Base-by-base conservation (phyloP, 1,140 invertebrate genomes). In the Drosophila parabipectinata region DNA sequence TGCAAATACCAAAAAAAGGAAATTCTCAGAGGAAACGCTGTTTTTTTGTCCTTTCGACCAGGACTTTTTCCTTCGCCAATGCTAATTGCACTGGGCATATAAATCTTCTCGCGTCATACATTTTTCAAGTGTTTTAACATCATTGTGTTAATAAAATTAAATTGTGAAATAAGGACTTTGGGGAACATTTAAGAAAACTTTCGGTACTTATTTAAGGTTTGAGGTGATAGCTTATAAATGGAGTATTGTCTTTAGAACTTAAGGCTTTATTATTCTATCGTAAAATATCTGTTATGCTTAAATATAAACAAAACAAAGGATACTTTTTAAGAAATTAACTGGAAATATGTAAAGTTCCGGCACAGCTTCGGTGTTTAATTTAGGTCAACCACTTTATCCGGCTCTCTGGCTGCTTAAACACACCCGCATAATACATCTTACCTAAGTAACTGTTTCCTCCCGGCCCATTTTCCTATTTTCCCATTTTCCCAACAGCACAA, bases 141-240 rank as follows among this genome's bases (percentile, higher is more conserved):
- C 52, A 64, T 64, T 64, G 59, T 64, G 54, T 78, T 77, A 60
- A 60, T 72, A 76, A 76, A 77, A 77, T 77, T 77, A 63, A 77
- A 78, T 72, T 52, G 44, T 12, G 3, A 18, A 26, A 15, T 24
- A 54, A 69, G 41, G 24, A 48, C 32, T 41, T 50, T 30, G 12
- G 66, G 63, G 64, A 69, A n/a, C 32, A 69, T 52, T 69, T 69
- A 30, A 37, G 24, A 1, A 18, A 44, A 7, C 14, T 18, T 44
- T 10, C 5, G n/a, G 8, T 15, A 44, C n/a, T 6, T 44, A 1
- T 44, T 12, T 6, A 6, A 28, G 26, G 26, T 28, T 28, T 28
- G 26, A 7, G 26, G 6, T 7, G 5, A 1, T 1, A 28, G 6
- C 26, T 28, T 28, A 7, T 28, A 28, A 28, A 28, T 0, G 1